Base-by-base conservation (phyloP, 2,888 invertebrate genomes). In the Augochlorella aurata region DNA sequence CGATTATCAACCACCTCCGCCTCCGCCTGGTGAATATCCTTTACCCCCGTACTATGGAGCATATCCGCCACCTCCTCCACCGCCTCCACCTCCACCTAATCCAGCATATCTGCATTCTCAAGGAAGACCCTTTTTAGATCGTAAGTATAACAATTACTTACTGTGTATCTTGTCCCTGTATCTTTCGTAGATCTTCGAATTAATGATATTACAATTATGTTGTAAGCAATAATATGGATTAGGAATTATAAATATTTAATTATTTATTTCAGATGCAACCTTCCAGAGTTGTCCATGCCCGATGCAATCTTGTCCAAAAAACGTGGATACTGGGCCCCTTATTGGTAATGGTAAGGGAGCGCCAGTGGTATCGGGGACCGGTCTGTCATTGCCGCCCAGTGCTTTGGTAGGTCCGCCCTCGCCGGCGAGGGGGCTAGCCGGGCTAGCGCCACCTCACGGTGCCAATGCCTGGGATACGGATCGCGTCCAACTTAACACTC, bases 261-360 rank as follows among this genome's bases (percentile, higher is more conserved):
- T 9, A 76, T 74, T 81, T 49, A 12, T 75, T 16, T 69, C 52
- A 84, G 94, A 94, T 93, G 94, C 94, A 92, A 95, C 96, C 94
- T 95, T 96, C 93, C 95, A 95, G 92, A 95, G 95, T 94, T 97
- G 98, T 94, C 97, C 97, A 92, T 98, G 97, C 95, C 97, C 97
- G 95, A 96, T 97, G 95, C 97, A 97, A 95, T 96, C 97, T 96
- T 98, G 97, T 98, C 97, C 98, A 98, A 98, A 98, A 98, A 98
- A 98, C 98, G 98, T 97, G 96, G 97, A 96, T 97, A 97, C 97
- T 98, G 98, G 98, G 96, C 97, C 97, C 97, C 97, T 97, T 97
- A 97, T 97, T 97, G 97, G 97, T 97, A 97, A 97, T 96, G 96
- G 97, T 97, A 97, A 97, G 96, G 94, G 94, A 94, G 93, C 93